phyloP scores from a whole-genome alignment of 2,113 vertebrate genomes.

The Gila orcuttii region DNA sequence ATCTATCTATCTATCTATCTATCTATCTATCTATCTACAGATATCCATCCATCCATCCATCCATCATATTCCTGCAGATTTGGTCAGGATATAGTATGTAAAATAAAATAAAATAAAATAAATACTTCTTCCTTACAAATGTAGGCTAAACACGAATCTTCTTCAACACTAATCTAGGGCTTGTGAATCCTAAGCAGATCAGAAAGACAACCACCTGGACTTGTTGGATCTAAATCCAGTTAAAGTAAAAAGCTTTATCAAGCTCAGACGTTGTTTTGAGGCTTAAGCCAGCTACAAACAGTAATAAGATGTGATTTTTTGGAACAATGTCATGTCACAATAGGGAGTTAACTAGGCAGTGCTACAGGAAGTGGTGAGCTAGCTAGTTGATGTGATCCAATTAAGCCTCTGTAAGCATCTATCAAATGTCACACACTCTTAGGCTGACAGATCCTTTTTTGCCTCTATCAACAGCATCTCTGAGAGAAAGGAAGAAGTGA shows the following conservation, averaged over 20 bases:
- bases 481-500: conserved; percentile 1
- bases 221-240: conserved; percentile 35
- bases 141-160: conserved; percentile 15
- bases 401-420: conserved; percentile 29
- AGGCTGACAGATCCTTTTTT: not conserved
- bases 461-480: not conserved
- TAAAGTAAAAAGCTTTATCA: conserved; percentile 46
- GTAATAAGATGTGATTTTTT: conserved; percentile 39
- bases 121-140: not conserved
- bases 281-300: conserved; percentile 27
- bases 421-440: conserved; percentile 36
- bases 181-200: conserved; percentile 36
- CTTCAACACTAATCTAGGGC: conserved; percentile 34
- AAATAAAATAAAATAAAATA: too few relatives aligned
- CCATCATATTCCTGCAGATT: too few relatives aligned
- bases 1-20: too few relatives aligned
- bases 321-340: conserved; percentile 30
- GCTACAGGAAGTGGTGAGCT: not conserved
- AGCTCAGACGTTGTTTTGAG: conserved; percentile 37
- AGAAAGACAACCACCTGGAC: conserved; percentile 41
- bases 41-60: too few relatives aligned
- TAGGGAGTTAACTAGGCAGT: not conserved
- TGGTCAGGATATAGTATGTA: too few relatives aligned
- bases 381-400: conserved; percentile 12
- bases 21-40: too few relatives aligned